A percentile compares a stretch with the other conserved stretches of the same genome.
phyloP scores from a whole-genome alignment of 35 echinoderm and acorn worm genomes.

The Apostichopus californicus region DNA sequence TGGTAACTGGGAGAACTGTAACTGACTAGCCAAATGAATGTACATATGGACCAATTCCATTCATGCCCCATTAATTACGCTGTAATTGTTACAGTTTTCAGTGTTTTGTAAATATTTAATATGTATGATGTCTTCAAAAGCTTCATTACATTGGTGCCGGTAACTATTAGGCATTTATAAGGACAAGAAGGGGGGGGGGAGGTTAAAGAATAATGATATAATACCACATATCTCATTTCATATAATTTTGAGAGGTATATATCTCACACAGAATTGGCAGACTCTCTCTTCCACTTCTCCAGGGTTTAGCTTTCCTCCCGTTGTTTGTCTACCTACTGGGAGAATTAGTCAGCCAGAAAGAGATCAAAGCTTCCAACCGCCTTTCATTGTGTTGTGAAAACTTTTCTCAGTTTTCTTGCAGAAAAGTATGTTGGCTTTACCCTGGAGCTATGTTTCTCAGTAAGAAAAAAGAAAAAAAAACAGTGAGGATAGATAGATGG shows the following conservation, averaged over 20 bases:
- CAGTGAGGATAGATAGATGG: background rate
- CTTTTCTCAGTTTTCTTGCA: slow-evolving; percentile 26
- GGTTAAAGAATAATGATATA: background rate
- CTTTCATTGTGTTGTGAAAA: slow-evolving; percentile 30
- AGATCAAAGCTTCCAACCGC: slow-evolving; percentile 33
- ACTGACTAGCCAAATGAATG: too few species aligned
- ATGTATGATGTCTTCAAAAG: too few species aligned
- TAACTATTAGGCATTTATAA: too few species aligned
- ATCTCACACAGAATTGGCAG: background rate
- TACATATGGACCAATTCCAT: too few species aligned
- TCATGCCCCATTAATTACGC: too few species aligned
- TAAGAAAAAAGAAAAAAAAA: background rate
- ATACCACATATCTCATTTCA: background rate
- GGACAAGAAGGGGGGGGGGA: too few species aligned
- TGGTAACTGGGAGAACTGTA: too few species aligned
- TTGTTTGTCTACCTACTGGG: slow-evolving; percentile 24
- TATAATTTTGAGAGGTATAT: background rate
- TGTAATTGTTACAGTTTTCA: too few species aligned
- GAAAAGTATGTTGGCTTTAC: slow-evolving; percentile 37
- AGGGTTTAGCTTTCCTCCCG: background rate
- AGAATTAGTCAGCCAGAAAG: slow-evolving; percentile 30
- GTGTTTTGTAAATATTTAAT: too few species aligned
- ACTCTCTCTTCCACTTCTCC: background rate
- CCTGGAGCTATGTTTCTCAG: slow-evolving; percentile 14
- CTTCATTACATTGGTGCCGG: too few species aligned